These are phyloP conservation scores for Archips xylosteana DNA, from an alignment of 2,888 invertebrate genomes.

Conservation along the genomic window DNA sequence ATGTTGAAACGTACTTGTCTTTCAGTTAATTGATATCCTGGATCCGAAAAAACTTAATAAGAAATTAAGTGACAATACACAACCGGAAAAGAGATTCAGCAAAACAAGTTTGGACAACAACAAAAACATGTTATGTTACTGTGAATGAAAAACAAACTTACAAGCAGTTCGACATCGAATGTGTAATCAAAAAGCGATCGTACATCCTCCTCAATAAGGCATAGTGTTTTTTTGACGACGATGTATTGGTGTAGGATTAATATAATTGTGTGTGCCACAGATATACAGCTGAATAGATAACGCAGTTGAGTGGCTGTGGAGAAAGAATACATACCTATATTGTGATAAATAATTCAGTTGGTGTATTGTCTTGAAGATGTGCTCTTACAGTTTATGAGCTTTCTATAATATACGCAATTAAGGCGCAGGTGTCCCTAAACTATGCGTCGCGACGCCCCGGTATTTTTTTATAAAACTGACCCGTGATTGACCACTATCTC, in stretches of 20 bases:
- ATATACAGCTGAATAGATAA: neutral
- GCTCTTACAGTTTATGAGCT: too few relatives aligned
- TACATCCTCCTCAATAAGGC: conserved; percentile 14
- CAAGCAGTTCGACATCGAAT: neutral
- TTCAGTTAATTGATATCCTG: neutral
- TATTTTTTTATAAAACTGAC: too few relatives aligned
- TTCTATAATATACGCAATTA: too few relatives aligned
- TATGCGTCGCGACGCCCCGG: too few relatives aligned
- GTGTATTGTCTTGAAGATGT: too few relatives aligned
- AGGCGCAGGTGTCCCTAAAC: too few relatives aligned
- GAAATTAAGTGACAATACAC: neutral
- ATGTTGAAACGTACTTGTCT: neutral
- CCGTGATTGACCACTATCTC: too few relatives aligned
- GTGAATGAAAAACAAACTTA: conserved; percentile 18
- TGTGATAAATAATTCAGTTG: too few relatives aligned
- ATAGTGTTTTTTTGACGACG: conserved; percentile 2
- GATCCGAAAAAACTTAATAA: neutral
- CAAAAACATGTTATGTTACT: conserved; percentile 17
- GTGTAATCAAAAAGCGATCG: conserved; percentile 15
- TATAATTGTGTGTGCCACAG: conserved; percentile 11
- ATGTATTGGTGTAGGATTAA: conserved; percentile 12
- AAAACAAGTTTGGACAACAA: conserved; percentile 21
- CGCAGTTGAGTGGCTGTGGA: neutral
- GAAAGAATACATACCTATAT: too few relatives aligned
- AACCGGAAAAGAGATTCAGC: conserved; percentile 5